Conservation (phyloP, 1,140 invertebrate genomes). For the Drosophila nigrodunni region DNA sequence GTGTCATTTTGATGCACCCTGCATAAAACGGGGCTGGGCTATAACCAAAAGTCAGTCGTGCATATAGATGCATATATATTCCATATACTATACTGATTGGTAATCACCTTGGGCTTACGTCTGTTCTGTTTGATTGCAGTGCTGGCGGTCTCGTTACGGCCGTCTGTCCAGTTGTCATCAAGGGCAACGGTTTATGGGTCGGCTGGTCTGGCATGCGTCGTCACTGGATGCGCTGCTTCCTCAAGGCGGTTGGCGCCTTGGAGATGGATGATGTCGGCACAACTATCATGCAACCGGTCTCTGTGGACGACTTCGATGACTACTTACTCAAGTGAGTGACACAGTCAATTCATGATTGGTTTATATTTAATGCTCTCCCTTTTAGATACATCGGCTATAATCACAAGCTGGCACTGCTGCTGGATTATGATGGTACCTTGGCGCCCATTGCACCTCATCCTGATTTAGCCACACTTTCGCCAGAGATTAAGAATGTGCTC, state of each 20-base stretch:
- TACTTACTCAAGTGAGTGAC: slow-evolving; percentile 90
- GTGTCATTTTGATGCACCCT: slow-evolving; percentile 67
- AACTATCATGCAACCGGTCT: slow-evolving; percentile 93
- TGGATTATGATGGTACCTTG: slow-evolving; percentile 96
- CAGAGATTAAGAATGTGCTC: slow-evolving; percentile 93
- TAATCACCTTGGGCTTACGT: not conserved
- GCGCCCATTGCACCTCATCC: slow-evolving; percentile 95
- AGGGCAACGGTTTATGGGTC: slow-evolving; percentile 93
- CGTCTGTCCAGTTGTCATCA: slow-evolving; percentile 94
- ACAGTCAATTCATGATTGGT: not conserved
- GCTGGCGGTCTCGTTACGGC: slow-evolving; percentile 95
- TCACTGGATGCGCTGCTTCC: slow-evolving; percentile 94
- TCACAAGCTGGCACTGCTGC: slow-evolving; percentile 92
- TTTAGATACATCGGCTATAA: slow-evolving; percentile 93
- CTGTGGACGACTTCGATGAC: slow-evolving; percentile 94
- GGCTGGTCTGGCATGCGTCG: slow-evolving; percentile 94
- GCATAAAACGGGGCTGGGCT: slow-evolving; percentile 67
- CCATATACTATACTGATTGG: not conserved
- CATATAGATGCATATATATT: slow-evolving; percentile 11
- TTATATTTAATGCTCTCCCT: slow-evolving; percentile 1
- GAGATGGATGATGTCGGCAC: slow-evolving; percentile 93
- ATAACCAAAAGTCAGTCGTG: not conserved
- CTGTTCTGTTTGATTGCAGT: slow-evolving; percentile 84
- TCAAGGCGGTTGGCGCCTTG: slow-evolving; percentile 93
- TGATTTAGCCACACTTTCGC: slow-evolving; percentile 92